Percentiles rank a stretch among this genome's conserved stretches.
These are phyloP conservation scores for Upupa epops DNA, from an alignment of 2,113 vertebrate genomes.

Conservation along the genomic window DNA sequence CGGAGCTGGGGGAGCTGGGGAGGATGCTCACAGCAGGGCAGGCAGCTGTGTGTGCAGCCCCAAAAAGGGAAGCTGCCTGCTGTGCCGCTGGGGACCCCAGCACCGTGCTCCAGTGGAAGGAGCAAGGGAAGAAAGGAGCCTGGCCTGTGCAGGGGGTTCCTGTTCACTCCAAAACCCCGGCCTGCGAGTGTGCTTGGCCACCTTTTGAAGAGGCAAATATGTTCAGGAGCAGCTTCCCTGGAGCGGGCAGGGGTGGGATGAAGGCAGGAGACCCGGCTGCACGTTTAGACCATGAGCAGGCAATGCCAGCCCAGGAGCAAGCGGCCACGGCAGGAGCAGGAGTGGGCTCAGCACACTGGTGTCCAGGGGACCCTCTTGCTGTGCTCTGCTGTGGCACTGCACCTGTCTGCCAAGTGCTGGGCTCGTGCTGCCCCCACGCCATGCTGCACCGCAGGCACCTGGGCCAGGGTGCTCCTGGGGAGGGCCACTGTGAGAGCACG, in stretches of 20 bases:
- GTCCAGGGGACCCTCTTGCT: not conserved
- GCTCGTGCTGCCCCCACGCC: not conserved
- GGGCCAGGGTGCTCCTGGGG: not conserved
- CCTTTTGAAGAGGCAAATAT: too few species aligned
- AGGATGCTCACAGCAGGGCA: not conserved
- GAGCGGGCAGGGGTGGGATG: not conserved
- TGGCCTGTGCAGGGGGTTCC: not conserved
- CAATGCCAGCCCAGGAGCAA: not conserved
- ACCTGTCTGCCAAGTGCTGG: not conserved
- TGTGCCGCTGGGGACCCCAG: not conserved
- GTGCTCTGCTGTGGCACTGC: not conserved
- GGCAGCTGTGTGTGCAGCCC: fast-evolving
- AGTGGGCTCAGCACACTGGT: not conserved
- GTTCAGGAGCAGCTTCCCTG: not conserved
- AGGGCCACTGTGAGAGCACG: not conserved
- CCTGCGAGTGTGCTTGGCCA: too few species aligned
- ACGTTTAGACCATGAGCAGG: not conserved
- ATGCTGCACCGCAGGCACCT: not conserved
- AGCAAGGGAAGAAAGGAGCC: not conserved
- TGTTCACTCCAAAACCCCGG: not conserved
- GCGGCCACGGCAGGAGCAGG: not conserved
- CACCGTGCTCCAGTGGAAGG: not conserved
- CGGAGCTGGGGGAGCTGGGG: not conserved
- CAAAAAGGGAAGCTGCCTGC: not conserved
- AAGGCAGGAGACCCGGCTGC: not conserved